Percentiles rank a stretch among this genome's conserved stretches.
These are phyloP conservation scores for Euzophera pinguis DNA, from an alignment of 2,888 invertebrate species.

Conservation along the genomic window DNA sequence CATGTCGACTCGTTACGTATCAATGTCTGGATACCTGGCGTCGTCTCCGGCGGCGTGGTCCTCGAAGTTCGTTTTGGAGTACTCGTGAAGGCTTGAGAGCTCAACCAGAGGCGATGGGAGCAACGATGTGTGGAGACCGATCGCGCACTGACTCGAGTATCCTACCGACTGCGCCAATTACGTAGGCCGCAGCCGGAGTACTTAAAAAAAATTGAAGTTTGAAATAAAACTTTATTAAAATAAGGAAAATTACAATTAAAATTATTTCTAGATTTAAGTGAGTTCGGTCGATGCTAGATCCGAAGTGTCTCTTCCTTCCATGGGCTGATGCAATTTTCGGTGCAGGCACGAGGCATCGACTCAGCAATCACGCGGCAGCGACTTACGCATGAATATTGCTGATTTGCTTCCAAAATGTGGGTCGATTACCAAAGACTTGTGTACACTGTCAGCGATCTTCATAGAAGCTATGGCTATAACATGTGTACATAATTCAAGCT, in stretches of 20 bases:
- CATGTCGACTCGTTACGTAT: background rate
- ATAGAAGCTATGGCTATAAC: too few relatives aligned
- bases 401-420: too few relatives aligned
- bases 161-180: background rate
- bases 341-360: slow-evolving; percentile 14
- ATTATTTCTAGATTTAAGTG: too few relatives aligned
- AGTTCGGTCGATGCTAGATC: too few relatives aligned
- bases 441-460: too few relatives aligned
- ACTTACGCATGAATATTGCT: too few relatives aligned
- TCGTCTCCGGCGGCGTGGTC: background rate
- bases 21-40: slow-evolving; percentile 1
- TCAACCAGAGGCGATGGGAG: background rate
- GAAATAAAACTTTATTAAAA: background rate
- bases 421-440: too few relatives aligned
- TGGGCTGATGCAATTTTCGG: background rate
- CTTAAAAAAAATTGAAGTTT: background rate
- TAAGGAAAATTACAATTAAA: too few relatives aligned
- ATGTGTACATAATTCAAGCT: too few relatives aligned
- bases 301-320: too few relatives aligned
- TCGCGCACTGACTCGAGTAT: background rate
- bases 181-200: background rate
- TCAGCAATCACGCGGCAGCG: too few relatives aligned
- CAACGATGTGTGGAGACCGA: background rate
- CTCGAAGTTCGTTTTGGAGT: background rate
- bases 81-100: background rate